Evolutionary conservation across 2,888 invertebrate genomes (phyloP).

Genomic region (Physocephala rufipes): DNA sequence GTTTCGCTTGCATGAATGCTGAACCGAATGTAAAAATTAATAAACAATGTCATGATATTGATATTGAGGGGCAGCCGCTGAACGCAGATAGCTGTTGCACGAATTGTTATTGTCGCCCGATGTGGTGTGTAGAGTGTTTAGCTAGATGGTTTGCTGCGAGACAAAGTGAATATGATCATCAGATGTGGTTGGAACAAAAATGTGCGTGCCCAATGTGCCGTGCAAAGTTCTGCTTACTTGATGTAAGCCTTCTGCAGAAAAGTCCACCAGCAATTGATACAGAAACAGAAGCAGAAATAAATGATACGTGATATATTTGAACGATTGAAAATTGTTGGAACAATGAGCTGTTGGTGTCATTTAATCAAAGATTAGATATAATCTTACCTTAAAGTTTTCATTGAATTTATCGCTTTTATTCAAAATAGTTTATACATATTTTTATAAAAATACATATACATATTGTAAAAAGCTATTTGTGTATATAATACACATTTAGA

Average conservation of each 20-base stretch:
- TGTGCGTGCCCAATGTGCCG: constrained; percentile 91
- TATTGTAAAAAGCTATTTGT: constrained; percentile 10
- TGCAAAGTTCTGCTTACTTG: constrained; percentile 83
- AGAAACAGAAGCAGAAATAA: neutral
- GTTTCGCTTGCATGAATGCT: constrained; percentile 89
- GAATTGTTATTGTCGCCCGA: constrained; percentile 80
- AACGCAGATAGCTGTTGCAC: constrained; percentile 62
- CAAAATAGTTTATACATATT: constrained; percentile 15
- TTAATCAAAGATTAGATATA: neutral
- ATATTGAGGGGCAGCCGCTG: constrained; percentile 64
- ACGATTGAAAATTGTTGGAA: too few relatives aligned
- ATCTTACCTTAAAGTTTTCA: too few relatives aligned
- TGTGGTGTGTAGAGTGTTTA: constrained; percentile 90
- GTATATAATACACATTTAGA: neutral
- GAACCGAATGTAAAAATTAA: constrained; percentile 81
- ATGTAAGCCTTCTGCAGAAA: constrained; percentile 71
- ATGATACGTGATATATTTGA: neutral
- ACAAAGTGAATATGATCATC: constrained; percentile 75
- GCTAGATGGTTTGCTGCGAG: constrained; percentile 89
- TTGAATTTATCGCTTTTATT: constrained; percentile 6
- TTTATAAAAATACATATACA: neutral
- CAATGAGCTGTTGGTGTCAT: neutral
- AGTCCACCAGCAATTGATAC: neutral
- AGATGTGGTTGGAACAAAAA: constrained; percentile 82
- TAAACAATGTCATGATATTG: constrained; percentile 72